Conservation (phyloP, 2,113 vertebrate genomes). For the Australoheros scitulus region DNA sequence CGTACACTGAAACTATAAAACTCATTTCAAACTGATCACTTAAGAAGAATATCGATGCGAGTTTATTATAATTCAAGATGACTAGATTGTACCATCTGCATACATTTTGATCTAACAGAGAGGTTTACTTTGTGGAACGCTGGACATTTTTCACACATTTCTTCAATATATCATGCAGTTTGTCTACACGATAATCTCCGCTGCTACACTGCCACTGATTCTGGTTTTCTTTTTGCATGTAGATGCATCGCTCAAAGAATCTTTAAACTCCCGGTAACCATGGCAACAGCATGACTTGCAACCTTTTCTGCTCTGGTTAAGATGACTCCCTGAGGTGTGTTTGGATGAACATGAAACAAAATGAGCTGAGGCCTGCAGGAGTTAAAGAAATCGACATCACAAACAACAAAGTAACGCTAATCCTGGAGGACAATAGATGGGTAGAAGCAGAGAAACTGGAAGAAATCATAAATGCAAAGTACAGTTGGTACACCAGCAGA, state of each 20-base stretch:
- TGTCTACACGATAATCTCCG: neutral
- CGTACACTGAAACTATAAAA: neutral
- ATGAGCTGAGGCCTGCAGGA: neutral
- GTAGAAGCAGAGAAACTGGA: neutral
- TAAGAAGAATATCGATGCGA: neutral
- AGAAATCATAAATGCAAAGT: neutral
- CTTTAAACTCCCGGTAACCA: neutral
- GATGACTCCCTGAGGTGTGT: neutral
- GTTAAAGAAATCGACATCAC: neutral
- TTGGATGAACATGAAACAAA: neutral
- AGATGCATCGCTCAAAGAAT: neutral
- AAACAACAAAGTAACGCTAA: neutral
- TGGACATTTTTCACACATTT: neutral
- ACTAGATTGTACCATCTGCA: neutral
- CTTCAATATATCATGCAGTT: neutral
- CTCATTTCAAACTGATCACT: slow-evolving; percentile 4
- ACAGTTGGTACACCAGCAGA: slow-evolving; percentile 5
- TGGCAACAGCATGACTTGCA: slow-evolving; percentile 6
- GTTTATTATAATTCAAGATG: neutral
- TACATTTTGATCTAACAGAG: neutral
- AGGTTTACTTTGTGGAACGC: neutral
- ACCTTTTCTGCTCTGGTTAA: neutral
- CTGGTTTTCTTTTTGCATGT: neutral
- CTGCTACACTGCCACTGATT: neutral
- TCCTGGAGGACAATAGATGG: neutral